These are phyloP conservation scores for Ptilorrhoa leucosticta DNA, from an alignment of 2,113 vertebrate genomes.

Conservation along the genomic window DNA sequence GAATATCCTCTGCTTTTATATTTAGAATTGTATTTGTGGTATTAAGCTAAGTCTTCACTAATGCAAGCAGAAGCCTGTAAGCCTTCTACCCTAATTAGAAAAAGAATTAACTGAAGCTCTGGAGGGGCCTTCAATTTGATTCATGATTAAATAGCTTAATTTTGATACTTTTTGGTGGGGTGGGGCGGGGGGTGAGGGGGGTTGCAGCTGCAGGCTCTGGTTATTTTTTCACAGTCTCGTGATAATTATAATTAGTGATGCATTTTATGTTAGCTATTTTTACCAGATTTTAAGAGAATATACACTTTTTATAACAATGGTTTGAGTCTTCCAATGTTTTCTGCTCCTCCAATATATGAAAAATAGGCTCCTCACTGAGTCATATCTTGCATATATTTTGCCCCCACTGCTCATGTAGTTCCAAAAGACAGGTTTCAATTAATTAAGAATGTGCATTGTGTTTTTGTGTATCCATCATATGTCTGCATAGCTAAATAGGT, in stretches of 20 bases:
- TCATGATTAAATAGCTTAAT: background rate
- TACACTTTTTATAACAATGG: background rate
- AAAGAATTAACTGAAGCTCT: background rate
- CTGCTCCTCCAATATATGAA: background rate
- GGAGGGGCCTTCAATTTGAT: background rate
- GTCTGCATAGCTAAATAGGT: background rate
- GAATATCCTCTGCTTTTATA: background rate
- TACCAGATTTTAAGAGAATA: background rate
- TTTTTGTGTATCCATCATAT: background rate
- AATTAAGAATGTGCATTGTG: background rate
- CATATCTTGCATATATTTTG: background rate
- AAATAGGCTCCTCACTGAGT: background rate
- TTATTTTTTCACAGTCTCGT: background rate
- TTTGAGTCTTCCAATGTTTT: background rate
- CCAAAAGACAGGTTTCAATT: background rate
- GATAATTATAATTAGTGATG: background rate
- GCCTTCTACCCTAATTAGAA: background rate
- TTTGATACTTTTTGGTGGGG: background rate
- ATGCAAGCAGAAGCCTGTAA: background rate
- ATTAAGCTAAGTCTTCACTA: background rate
- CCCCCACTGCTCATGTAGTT: background rate
- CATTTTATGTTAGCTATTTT: background rate
- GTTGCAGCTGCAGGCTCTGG: background rate
- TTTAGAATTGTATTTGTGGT: background rate
- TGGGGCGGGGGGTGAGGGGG: fast-evolving